Base-by-base conservation (phyloP, 1,140 invertebrate species). In the Trachymyrmex septentrionalis region DNA sequence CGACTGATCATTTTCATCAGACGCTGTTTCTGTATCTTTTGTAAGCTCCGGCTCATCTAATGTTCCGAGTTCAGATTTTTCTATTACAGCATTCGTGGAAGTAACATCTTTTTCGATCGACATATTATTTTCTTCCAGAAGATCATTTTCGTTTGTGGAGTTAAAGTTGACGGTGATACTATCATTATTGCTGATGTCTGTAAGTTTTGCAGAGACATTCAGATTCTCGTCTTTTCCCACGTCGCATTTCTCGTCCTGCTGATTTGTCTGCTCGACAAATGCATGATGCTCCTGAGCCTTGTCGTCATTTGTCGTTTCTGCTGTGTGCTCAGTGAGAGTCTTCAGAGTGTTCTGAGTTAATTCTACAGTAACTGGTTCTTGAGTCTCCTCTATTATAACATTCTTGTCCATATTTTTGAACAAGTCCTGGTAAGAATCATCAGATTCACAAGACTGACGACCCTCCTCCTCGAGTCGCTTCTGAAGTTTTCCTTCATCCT, bases 351-450 rank as follows among this genome's bases (percentile, higher is more conserved):
- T 64, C 19, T 86, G 75, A 3, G 9, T 27, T 2, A 57, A 19
- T 0, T 86, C 76, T 0, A 86, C 57, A 2, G 82, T 67, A 3
- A 19, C n/a, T 2, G 64, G 27, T 5, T 88, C 90, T 21, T 91
- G 90, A 10, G 89, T 91, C n/a, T 91, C 90, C 3, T 87, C 84
- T 24, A 91, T 91, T 86, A 90, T 50, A 14, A 86, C n/a, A 14
- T 55, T 77, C 4, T 27, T 27, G 0, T 81, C 63, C 0, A 16
- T 12, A 55, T 61, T 73, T 53, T 77, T 71, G 0, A 66, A 24
- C 10, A 88, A 24, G 2, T 90, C 84, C 7, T 57, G 57, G 0
- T 75, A 64, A 6, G 86, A 78, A 19, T 88, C 57, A 1, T 90
- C 84, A 34, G 82, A 75, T 38, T 75, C 71, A 3, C 27, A 63